These are phyloP conservation scores for Labrus mixtus DNA, from an alignment of 2,113 vertebrate genomes.

Conservation along the genomic window DNA sequence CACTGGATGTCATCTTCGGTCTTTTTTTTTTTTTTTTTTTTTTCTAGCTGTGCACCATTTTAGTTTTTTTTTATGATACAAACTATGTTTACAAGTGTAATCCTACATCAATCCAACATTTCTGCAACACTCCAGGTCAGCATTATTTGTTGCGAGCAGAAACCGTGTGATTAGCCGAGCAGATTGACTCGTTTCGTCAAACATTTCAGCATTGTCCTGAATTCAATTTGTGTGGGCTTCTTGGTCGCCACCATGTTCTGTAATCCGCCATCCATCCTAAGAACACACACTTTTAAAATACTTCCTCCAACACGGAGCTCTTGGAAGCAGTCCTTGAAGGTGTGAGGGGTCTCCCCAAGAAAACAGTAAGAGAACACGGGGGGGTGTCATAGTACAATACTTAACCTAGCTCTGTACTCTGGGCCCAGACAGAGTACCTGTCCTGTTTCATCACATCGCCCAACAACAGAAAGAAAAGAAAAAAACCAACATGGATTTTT, in stretches of 20 bases:
- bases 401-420: slow-evolving; percentile 65
- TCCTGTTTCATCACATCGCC: slow-evolving; percentile 59
- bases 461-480: slow-evolving; percentile 40
- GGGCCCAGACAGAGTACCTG: slow-evolving; percentile 72
- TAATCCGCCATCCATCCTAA: slow-evolving; percentile 27
- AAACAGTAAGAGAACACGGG: slow-evolving; percentile 40
- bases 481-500: slow-evolving; percentile 46
- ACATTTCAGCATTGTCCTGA: slow-evolving; percentile 48
- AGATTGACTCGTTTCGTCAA: slow-evolving; percentile 17
- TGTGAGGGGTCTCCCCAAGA: slow-evolving; percentile 46
- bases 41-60: slow-evolving; percentile 38
- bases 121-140: slow-evolving; percentile 47
- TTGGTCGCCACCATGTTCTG: slow-evolving; percentile 27
- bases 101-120: slow-evolving; percentile 51
- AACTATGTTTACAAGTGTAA: slow-evolving; percentile 42
- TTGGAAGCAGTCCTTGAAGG: slow-evolving; percentile 46
- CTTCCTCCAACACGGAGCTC: slow-evolving; percentile 58
- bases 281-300: slow-evolving; percentile 53
- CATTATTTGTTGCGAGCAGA: slow-evolving; percentile 51
- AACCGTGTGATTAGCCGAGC: slow-evolving; percentile 52
- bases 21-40: slow-evolving; percentile 9
- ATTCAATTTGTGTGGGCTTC: slow-evolving; percentile 54
- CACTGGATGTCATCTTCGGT: slow-evolving; percentile 40
- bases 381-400: slow-evolving; percentile 70
- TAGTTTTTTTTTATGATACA: slow-evolving; percentile 43